A percentile compares a stretch with the other conserved stretches of the same genome.
phyloP scores from a whole-genome alignment of 2,888 invertebrate species.

The Ectemnius lituratus region DNA sequence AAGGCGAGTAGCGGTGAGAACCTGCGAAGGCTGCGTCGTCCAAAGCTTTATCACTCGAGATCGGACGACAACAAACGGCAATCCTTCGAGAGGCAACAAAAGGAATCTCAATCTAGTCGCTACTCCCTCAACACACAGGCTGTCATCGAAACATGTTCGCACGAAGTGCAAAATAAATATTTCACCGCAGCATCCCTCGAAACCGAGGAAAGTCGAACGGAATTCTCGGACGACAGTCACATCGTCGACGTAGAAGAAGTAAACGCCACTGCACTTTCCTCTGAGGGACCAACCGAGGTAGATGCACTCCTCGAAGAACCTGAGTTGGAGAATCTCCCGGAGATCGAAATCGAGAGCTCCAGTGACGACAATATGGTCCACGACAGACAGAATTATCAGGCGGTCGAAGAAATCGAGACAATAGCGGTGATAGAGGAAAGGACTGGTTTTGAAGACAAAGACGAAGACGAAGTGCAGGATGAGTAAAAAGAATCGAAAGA shows the following conservation, averaged over 20 bases:
- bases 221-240: constrained; percentile 67
- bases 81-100: constrained; percentile 71
- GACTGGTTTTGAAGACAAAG: too few species aligned
- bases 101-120: constrained; percentile 70
- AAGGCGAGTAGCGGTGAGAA: constrained; percentile 71
- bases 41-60: constrained; percentile 73
- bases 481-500: too few species aligned
- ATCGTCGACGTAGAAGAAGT: constrained; percentile 66
- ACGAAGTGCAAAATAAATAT: constrained; percentile 71
- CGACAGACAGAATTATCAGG: too few species aligned
- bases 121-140: constrained; percentile 65
- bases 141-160: constrained; percentile 57
- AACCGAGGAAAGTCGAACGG: constrained; percentile 67
- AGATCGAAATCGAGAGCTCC: constrained; percentile 57
- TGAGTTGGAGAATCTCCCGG: constrained; percentile 71
- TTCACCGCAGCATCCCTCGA: constrained; percentile 68
- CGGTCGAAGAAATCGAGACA: too few species aligned
- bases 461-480: too few species aligned
- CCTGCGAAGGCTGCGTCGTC: constrained; percentile 65
- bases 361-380: constrained; percentile 30
- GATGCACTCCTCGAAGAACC: constrained; percentile 73
- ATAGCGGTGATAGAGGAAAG: too few species aligned
- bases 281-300: constrained; percentile 66
- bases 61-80: constrained; percentile 73
- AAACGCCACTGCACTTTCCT: constrained; percentile 47